A percentile compares a stretch with the other conserved stretches of the same genome.
Evolutionary conservation across 1,140 invertebrate species (phyloP).

Genomic region (Formica selysi): DNA sequence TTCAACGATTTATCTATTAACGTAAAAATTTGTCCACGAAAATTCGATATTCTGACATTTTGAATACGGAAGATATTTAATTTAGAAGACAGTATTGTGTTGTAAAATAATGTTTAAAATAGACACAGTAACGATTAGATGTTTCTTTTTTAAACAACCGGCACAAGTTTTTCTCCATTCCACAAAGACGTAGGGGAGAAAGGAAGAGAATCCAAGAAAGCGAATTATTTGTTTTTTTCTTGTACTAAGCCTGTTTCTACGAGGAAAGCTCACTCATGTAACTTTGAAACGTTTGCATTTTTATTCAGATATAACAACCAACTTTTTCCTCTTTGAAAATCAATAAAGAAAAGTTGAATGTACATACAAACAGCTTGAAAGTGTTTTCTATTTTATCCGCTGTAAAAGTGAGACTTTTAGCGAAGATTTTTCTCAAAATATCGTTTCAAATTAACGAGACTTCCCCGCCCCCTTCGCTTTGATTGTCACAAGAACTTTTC

Average conservation of each 20-base stretch:
- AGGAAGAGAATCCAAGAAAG: slow-evolving; percentile 20
- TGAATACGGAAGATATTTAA: neutral
- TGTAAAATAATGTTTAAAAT: neutral
- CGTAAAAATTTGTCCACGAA: neutral
- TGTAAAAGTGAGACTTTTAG: slow-evolving; percentile 32
- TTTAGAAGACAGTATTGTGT: neutral
- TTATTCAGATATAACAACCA: slow-evolving; percentile 55
- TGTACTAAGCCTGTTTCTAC: slow-evolving; percentile 27
- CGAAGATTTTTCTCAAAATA: slow-evolving; percentile 31
- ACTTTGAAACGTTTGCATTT: slow-evolving; percentile 57
- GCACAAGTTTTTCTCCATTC: slow-evolving; percentile 11
- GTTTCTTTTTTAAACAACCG: neutral
- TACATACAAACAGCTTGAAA: slow-evolving; percentile 2
- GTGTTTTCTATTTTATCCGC: slow-evolving; percentile 14
- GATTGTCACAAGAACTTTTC: neutral
- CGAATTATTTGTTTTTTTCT: slow-evolving; percentile 40
- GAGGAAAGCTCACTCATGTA: slow-evolving; percentile 6
- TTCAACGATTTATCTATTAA: neutral
- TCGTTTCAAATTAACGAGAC: slow-evolving; percentile 1
- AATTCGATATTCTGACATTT: slow-evolving; percentile 18
- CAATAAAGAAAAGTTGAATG: slow-evolving; percentile 41
- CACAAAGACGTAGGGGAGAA: too few species aligned
- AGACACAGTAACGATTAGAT: neutral
- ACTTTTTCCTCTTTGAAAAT: slow-evolving; percentile 54
- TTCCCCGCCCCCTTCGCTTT: too few species aligned